These are phyloP conservation scores for Halichoerus grypus DNA, from an alignment of 2,113 vertebrate genomes.

Conservation along the genomic window DNA sequence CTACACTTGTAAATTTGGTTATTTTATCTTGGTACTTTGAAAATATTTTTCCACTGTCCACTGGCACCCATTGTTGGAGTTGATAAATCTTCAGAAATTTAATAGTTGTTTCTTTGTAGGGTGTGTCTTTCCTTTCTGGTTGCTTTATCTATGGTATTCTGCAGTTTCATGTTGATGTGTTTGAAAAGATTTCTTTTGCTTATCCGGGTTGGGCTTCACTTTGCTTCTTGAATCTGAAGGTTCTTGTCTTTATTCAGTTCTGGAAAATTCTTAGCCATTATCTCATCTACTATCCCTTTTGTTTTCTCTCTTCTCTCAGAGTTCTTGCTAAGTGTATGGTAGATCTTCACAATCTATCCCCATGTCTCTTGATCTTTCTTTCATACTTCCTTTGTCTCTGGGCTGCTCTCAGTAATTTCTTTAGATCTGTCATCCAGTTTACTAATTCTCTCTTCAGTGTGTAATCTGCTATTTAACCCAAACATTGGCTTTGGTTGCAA, in stretches of 20 bases:
- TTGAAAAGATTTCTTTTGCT: slow-evolving; percentile 30
- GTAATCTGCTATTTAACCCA: neutral
- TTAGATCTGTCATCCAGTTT: neutral
- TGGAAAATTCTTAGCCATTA: slow-evolving; percentile 9
- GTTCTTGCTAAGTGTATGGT: neutral
- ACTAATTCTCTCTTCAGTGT: slow-evolving; percentile 19
- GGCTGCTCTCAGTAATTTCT: neutral
- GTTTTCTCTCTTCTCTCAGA: neutral
- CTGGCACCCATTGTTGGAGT: neutral
- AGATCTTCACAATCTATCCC: neutral
- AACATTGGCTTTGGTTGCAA: neutral
- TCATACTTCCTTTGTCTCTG: neutral
- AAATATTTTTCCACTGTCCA: slow-evolving; percentile 7
- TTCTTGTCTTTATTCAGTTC: slow-evolving; percentile 17
- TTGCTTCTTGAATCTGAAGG: slow-evolving; percentile 35
- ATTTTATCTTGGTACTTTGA: slow-evolving; percentile 51
- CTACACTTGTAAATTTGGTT: slow-evolving; percentile 15
- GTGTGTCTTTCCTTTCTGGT: neutral
- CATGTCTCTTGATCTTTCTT: neutral
- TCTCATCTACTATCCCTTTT: neutral
- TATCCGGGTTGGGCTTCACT: neutral
- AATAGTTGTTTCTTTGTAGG: neutral
- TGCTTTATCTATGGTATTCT: slow-evolving; percentile 30
- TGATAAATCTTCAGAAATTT: slow-evolving; percentile 12
- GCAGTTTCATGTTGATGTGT: neutral